Evolutionary conservation across 2,797 vertebrate genomes (phyloP).

Genomic region (Pelobates cultripes): DNA sequence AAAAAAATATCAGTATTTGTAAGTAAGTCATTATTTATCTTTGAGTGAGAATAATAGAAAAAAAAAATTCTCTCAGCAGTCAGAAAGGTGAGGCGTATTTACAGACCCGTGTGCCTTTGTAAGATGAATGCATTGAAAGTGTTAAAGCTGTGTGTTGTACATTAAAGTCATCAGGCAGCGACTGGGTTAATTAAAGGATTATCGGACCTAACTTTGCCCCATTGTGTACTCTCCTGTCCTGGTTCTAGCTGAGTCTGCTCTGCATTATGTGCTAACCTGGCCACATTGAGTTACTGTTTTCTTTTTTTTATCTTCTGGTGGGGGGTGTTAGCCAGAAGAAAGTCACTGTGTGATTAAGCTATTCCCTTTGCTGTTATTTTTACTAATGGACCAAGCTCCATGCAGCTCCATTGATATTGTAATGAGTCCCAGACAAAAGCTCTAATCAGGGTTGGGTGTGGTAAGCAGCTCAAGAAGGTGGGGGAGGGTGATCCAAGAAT

Average conservation of each 20-base stretch:
- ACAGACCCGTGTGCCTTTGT: no score
- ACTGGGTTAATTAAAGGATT: slow-evolving; percentile 36
- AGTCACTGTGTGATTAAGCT: slow-evolving; percentile 48
- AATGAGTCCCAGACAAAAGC: slow-evolving; percentile 54
- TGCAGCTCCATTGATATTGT: slow-evolving; percentile 53
- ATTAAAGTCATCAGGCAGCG: slow-evolving; percentile 15
- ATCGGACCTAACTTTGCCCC: slow-evolving; percentile 31
- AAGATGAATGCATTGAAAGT: neutral
- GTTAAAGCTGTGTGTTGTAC: slow-evolving; percentile 17
- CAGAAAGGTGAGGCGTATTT: no score
- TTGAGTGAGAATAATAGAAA: no score
- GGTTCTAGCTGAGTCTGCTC: slow-evolving; percentile 26
- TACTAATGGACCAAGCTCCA: slow-evolving; percentile 43
- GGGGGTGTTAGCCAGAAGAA: slow-evolving; percentile 29
- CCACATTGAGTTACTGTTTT: slow-evolving; percentile 29
- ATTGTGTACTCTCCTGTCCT: slow-evolving; percentile 31
- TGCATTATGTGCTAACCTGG: slow-evolving; percentile 38
- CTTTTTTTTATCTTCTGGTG: slow-evolving; percentile 32
- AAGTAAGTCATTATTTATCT: no score
- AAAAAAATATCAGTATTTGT: no score
- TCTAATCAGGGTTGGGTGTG: slow-evolving; percentile 50
- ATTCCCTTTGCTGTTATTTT: slow-evolving; percentile 41
- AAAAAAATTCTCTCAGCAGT: no score
- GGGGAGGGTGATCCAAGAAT: slow-evolving; percentile 28
- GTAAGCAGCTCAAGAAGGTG: slow-evolving; percentile 41